Percentiles rank a stretch among this genome's conserved stretches.
phyloP scores from a whole-genome alignment of 2,888 invertebrate species.

The Leptinotarsa peninsularis region DNA sequence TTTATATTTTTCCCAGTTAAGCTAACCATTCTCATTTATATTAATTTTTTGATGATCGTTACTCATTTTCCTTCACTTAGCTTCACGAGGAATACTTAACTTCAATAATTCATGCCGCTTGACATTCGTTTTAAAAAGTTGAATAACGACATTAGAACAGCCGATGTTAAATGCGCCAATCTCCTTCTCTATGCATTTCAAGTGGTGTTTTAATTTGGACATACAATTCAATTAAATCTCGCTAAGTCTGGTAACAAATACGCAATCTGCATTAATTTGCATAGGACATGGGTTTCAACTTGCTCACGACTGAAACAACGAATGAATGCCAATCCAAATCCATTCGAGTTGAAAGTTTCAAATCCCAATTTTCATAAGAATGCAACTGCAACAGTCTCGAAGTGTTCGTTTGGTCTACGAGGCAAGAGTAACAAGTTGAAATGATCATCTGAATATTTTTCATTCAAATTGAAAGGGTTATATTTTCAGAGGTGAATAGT shows the following conservation, averaged over 20 bases:
- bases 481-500: no score
- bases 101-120: slow-evolving; percentile 23
- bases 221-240: slow-evolving; percentile 37
- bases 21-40: no score
- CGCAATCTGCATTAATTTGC: slow-evolving; percentile 51
- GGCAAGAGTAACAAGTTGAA: no score
- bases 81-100: neutral
- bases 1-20: no score
- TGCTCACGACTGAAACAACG: slow-evolving; percentile 4
- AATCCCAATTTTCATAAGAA: neutral
- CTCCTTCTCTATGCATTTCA: slow-evolving; percentile 30
- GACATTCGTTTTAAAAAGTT: slow-evolving; percentile 20
- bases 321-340: neutral
- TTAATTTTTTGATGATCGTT: no score
- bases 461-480: no score
- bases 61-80: no score
- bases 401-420: no score
- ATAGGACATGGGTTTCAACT: slow-evolving; percentile 32
- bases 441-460: no score
- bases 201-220: slow-evolving; percentile 31
- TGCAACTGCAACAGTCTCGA: neutral
- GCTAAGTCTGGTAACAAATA: slow-evolving; percentile 43
- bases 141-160: slow-evolving; percentile 18
- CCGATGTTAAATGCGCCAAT: slow-evolving; percentile 26
- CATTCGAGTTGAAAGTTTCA: slow-evolving; percentile 11